A percentile compares a stretch with the other conserved stretches of the same genome.
Conservation (phyloP, 2,797 vertebrate species). For the Myotis vivesi region DNA sequence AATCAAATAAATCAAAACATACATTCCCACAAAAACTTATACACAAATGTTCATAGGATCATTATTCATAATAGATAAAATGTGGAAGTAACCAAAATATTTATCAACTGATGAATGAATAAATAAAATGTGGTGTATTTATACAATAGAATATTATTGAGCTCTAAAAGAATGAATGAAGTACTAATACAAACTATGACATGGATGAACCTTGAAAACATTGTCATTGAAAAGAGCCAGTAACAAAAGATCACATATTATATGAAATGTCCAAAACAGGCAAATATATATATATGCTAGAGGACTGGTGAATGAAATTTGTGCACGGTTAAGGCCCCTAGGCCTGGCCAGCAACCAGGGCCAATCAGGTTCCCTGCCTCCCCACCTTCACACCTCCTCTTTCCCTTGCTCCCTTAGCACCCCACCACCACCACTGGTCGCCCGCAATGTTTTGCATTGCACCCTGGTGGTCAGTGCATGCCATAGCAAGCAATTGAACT, state of each 20-base stretch:
- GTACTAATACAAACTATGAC: not conserved
- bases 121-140: conserved; percentile 12
- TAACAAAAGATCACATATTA: not conserved
- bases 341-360: no score
- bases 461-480: no score
- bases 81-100: not conserved
- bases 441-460: no score
- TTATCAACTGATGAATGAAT: not conserved
- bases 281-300: not conserved
- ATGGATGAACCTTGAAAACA: not conserved
- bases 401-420: no score
- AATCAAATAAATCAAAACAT: conserved; percentile 12
- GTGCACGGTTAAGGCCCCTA: no score
- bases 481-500: no score
- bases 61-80: not conserved
- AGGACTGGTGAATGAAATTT: no score
- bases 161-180: not conserved
- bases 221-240: not conserved
- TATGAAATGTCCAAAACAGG: not conserved
- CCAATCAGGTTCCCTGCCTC: no score
- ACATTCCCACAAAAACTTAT: not conserved
- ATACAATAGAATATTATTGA: not conserved
- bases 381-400: no score
- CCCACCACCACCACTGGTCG: no score
- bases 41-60: not conserved